Base-by-base conservation (phyloP, 2,888 invertebrate genomes). In the Campoplex capitator region DNA sequence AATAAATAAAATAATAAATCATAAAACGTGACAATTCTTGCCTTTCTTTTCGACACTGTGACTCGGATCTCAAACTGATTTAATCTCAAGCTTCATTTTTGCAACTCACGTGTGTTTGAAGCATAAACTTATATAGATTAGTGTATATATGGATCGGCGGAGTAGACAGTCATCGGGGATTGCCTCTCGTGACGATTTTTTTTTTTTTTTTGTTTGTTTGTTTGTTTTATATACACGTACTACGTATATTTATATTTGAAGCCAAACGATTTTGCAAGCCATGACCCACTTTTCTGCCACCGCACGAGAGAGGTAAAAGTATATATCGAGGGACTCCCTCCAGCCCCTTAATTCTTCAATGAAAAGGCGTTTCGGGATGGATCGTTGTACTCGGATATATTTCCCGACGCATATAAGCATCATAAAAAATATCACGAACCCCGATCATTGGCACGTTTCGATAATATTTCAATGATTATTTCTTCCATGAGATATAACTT, bases 231-330 rank as follows among this genome's bases (percentile, higher is more conserved):
- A 32, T 48, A 35, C 35, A 13, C 58, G 23, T 70, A 58, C 32
- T 70, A 58, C 32, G 45, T 65, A 65, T 58, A 54, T 71, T 38
- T 38, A 42, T 70, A 23, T 78, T 78, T 68, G 75, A 74, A 62
- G 68, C 74, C 51, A 70, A 82, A 68, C 77, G 89, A 88, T 89
- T 89, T 89, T 86, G 86, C 88, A 89, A 89, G 88, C 86, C 84
- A 75, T 86, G 89, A 84, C 88, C 89, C 85, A 89, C 88, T 88
- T 87, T 87, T 58, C 68, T 51, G 74, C 54, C 56, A 62, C 73
- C 58, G 23, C 23, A 78, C 32, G 77, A 76, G 85, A 79, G 54
- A 68, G 67, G 82, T 79, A 75, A 80, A 84, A 80, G 75, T 75
- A 23, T 48, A 68, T 62, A 58, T 45, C 32, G 74, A 48, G 67